Conservation (phyloP, 2,113 vertebrate species). For the Peromyscus polionotus region DNA sequence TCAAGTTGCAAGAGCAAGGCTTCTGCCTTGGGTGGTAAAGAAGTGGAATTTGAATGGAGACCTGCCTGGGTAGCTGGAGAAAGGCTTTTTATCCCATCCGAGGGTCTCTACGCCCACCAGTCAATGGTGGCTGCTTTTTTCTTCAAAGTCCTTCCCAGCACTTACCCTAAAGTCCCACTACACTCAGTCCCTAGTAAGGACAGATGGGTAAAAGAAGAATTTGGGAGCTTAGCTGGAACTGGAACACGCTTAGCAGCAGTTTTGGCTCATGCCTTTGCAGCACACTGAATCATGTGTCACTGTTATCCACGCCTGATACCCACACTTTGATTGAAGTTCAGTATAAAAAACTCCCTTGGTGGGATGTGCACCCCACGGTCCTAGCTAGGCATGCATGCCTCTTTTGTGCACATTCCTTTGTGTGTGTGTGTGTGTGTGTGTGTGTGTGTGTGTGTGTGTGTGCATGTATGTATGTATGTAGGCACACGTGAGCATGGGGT, state of each 20-base stretch:
- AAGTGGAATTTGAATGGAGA: not conserved
- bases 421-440: not conserved
- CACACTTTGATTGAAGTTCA: not conserved
- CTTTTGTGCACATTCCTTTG: not conserved
- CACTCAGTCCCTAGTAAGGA: not conserved
- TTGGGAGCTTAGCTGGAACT: not conserved
- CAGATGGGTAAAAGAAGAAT: not conserved
- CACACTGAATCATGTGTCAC: not conserved
- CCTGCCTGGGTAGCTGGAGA: not conserved
- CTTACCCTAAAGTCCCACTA: not conserved
- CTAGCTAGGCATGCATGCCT: not conserved
- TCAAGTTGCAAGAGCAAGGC: not conserved
- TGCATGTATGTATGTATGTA: not conserved
- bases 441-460: not conserved
- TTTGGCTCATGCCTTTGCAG: not conserved
- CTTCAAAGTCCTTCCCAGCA: not conserved
- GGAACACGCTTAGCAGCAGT: not conserved
- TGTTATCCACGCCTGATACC: not conserved
- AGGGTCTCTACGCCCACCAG: not conserved
- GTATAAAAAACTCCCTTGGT: not conserved
- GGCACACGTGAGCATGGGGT: not conserved
- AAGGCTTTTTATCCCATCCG: not conserved
- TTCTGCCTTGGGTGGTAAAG: not conserved
- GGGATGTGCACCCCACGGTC: not conserved
- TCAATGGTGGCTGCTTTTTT: not conserved